These are phyloP conservation scores for Coelopa frigida DNA, from an alignment of 1,140 invertebrate species.

Conservation along the genomic window DNA sequence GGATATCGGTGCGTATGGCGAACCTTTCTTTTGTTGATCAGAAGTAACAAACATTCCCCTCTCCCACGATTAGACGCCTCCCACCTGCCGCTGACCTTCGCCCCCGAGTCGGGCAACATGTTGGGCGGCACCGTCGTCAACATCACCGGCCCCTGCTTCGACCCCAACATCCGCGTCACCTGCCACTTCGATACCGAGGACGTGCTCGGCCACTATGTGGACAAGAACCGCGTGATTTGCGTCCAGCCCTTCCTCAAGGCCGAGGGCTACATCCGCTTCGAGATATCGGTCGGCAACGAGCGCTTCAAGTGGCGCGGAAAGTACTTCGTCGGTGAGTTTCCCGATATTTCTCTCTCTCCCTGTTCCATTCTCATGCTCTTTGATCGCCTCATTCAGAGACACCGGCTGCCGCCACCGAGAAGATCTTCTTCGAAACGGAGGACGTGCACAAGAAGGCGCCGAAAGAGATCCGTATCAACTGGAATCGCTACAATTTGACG, in stretches of 20 bases:
- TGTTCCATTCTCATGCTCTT: conserved; percentile 14
- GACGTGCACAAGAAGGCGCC: conserved; percentile 65
- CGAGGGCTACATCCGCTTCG: conserved; percentile 84
- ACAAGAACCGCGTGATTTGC: conserved; percentile 77
- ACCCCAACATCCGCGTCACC: conserved; percentile 61
- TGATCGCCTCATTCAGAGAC: conserved; percentile 56
- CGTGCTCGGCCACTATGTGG: conserved; percentile 65
- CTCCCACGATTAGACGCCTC: conserved; percentile 76
- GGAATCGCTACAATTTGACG: conserved; percentile 80
- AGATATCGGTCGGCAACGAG: conserved; percentile 76
- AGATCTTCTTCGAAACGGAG: conserved; percentile 71
- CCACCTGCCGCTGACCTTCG: conserved; percentile 74
- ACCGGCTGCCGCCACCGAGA: conserved; percentile 73
- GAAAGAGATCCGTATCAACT: conserved; percentile 65
- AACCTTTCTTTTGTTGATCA: conserved; percentile 5
- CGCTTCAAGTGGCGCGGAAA: conserved; percentile 85
- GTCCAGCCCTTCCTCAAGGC: conserved; percentile 82
- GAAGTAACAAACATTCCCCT: conserved; percentile 15
- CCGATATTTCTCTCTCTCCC: conserved; percentile 1
- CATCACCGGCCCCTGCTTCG: conserved; percentile 88
- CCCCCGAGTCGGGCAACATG: conserved; percentile 92
- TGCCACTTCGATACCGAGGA: conserved; percentile 75
- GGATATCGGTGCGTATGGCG: conserved; percentile 61
- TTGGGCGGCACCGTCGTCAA: conserved; percentile 90
- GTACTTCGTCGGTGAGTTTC: conserved; percentile 76